Percentiles rank a stretch among this genome's conserved stretches.
Conservation (phyloP, 2,888 invertebrate genomes). For the Cheilosia impressa region DNA sequence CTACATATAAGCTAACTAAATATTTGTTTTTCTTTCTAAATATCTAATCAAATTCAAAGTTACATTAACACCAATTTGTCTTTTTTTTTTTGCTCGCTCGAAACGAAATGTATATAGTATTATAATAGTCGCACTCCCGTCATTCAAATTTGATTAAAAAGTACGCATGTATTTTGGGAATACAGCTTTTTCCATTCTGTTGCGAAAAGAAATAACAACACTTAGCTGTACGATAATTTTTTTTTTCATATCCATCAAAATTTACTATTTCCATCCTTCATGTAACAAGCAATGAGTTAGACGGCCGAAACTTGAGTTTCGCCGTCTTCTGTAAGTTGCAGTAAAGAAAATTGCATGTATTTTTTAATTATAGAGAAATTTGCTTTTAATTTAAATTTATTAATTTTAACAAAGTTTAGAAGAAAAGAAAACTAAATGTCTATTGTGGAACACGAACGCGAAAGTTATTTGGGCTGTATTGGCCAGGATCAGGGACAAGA, state of each 20-base stretch:
- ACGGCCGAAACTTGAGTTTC: conserved; percentile 61
- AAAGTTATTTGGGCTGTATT: no score
- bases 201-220: background rate
- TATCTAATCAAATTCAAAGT: conserved; percentile 1
- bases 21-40: background rate
- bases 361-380: background rate
- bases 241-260: background rate
- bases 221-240: background rate
- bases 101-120: conserved; percentile 5
- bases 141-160: background rate
- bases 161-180: background rate
- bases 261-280: background rate
- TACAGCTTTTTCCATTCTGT: background rate
- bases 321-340: conserved; percentile 47
- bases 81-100: conserved; percentile 25
- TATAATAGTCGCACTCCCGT: background rate
- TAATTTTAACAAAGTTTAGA: no score
- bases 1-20: conserved; percentile 13
- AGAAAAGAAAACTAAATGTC: no score
- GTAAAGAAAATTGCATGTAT: background rate
- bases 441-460: no score
- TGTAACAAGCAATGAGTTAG: background rate
- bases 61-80: background rate
- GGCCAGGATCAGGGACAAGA: no score
- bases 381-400: no score